Base-by-base conservation (phyloP, 1,140 invertebrate genomes). In the Leptonema lineaticorne region DNA sequence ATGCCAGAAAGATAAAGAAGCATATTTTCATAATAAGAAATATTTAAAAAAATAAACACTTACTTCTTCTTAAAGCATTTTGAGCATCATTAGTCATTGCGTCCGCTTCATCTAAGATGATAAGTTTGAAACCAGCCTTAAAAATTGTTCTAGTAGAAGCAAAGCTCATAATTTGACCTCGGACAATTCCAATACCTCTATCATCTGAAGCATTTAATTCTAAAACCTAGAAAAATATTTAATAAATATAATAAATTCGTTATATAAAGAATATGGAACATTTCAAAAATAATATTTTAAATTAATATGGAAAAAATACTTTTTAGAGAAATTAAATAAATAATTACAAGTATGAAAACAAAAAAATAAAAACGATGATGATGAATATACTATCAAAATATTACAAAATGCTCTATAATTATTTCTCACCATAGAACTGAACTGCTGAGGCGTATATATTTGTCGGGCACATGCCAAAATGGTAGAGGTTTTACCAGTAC, bases 21-120 rank as follows among this genome's bases (percentile, higher is more conserved):
- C n/a, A n/a, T n/a, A n/a, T n/a, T n/a, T n/a, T 33, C 30, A 33
- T 6, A 33, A 11, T 33, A 33, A 33, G 30, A 33, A n/a, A 33
- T 6, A 33, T 33, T 33, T 33, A n/a, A 29, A 58, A 58, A 58
- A 28, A 8, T 29, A 3, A 11, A 9, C 1, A 79, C 84, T 86
- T 85, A 95, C 94, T 95, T 88, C 97, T 89, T 74, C 97, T 86
- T 1, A 99, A 83, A 28, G 97, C 97, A 89, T 98, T 99, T 81
- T 99, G 98, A 2, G 98, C 98, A 89, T 99, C 97, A 78, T 95
- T 94, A 2, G 98, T 99, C 98, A 99, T 99, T 1, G 97, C 95
- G 88, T 99, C 98, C 8, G 97, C 97, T 87, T 99, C 98, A 87
- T 99, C 98, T 9, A 99, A 81, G 73, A 99, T 99, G 46, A 99